Conservation (phyloP, 2,113 vertebrate species). For the Prolemur simus region DNA sequence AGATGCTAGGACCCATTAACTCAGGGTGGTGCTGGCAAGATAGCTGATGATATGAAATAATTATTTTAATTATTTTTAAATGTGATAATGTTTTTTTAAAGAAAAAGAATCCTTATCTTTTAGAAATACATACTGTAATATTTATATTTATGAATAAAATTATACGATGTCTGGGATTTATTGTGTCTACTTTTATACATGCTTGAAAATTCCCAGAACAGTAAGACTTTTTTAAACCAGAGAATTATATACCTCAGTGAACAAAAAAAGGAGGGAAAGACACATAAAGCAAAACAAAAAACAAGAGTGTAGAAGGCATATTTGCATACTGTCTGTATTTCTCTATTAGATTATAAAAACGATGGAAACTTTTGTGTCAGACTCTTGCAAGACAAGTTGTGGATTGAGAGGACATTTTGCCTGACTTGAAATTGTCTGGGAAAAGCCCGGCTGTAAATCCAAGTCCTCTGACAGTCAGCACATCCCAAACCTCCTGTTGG, state of each 20-base stretch:
- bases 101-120: neutral
- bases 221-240: neutral
- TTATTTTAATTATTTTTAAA: neutral
- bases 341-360: neutral
- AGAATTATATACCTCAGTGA: neutral
- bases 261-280: neutral
- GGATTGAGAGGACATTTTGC: neutral
- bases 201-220: neutral
- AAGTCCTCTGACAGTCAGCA: neutral
- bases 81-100: neutral
- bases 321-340: neutral
- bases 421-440: neutral
- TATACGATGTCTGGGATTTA: neutral
- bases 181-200: neutral
- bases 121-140: neutral
- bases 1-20: neutral
- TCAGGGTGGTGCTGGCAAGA: neutral
- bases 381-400: neutral
- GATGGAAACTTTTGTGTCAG: neutral
- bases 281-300: neutral
- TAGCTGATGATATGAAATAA: neutral
- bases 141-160: neutral
- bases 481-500: neutral
- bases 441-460: neutral
- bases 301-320: neutral